Percentiles rank a stretch among this genome's conserved stretches.
Evolutionary conservation across 2,797 vertebrate genomes (phyloP).

Genomic region (Alosa sapidissima): DNA sequence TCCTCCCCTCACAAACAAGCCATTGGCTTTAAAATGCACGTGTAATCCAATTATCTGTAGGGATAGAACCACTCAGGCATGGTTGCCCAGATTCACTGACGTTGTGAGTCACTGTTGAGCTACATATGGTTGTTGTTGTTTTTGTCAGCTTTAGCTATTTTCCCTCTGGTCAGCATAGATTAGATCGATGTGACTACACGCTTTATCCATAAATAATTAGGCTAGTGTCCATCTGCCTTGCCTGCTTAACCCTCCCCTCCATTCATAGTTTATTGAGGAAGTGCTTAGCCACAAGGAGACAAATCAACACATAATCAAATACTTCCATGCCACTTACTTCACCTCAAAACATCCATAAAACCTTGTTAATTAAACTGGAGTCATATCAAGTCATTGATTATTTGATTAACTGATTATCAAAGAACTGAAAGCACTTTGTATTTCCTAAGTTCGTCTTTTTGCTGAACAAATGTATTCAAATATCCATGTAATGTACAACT

Average conservation of each 20-base stretch:
- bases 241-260: background rate
- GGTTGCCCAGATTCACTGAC: slow-evolving; percentile 26
- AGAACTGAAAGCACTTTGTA: background rate
- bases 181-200: background rate
- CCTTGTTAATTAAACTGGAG: background rate
- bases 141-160: slow-evolving; percentile 15
- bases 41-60: slow-evolving; percentile 65
- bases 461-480: background rate
- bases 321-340: background rate
- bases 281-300: background rate
- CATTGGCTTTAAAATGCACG: slow-evolving; percentile 46
- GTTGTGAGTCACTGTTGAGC: slow-evolving; percentile 25
- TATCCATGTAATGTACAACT: background rate
- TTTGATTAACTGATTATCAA: background rate
- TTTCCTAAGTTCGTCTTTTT: background rate
- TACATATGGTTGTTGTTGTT: background rate
- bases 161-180: background rate
- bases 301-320: background rate
- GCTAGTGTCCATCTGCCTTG: background rate
- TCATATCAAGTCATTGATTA: background rate
- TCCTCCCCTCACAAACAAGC: slow-evolving; percentile 54
- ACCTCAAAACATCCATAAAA: background rate
- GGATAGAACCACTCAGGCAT: slow-evolving; percentile 22
- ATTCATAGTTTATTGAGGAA: background rate
- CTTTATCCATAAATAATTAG: slow-evolving; percentile 3